Percentiles rank a stretch among this genome's conserved stretches.
Evolutionary conservation across 2,797 vertebrate genomes (phyloP).

Genomic region (Parambassis ranga): DNA sequence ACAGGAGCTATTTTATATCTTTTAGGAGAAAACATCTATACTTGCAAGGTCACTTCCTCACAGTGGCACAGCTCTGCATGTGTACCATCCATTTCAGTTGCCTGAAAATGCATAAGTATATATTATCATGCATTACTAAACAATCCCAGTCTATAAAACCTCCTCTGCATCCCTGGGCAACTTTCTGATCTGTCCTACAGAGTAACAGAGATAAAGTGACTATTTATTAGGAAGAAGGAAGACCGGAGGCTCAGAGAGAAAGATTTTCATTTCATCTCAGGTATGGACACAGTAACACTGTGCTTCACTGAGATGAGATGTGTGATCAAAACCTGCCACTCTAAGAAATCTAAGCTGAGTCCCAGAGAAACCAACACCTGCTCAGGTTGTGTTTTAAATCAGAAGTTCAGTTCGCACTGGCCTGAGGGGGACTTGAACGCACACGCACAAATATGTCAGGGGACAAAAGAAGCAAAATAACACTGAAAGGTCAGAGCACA

Average conservation of each 20-base stretch:
- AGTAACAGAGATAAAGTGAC: slow-evolving; percentile 18
- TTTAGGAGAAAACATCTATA: background rate
- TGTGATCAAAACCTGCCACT: slow-evolving; percentile 34
- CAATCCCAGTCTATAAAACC: slow-evolving; percentile 38
- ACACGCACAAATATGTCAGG: too few relatives aligned
- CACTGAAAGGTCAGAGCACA: slow-evolving; percentile 54
- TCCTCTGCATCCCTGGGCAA: slow-evolving; percentile 18
- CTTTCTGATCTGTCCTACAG: slow-evolving; percentile 31
- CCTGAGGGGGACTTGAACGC: too few relatives aligned
- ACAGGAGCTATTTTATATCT: background rate
- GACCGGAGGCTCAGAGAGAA: background rate
- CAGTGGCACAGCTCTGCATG: background rate
- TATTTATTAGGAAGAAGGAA: slow-evolving; percentile 9
- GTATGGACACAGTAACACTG: background rate
- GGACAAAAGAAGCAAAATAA: slow-evolving; percentile 19
- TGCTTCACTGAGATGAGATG: slow-evolving; percentile 9
- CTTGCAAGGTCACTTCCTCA: slow-evolving; percentile 54
- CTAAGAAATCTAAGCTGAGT: slow-evolving; percentile 2
- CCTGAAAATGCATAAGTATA: slow-evolving; percentile 23
- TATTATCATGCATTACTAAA: slow-evolving; percentile 62
- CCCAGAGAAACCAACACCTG: slow-evolving; percentile 15
- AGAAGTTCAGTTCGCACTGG: slow-evolving; percentile 4
- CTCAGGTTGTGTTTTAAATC: background rate
- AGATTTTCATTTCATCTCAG: slow-evolving; percentile 2
- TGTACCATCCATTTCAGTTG: background rate